Evolutionary conservation across 2,888 invertebrate species (phyloP).

Genomic region (Diloba caeruleocephala): DNA sequence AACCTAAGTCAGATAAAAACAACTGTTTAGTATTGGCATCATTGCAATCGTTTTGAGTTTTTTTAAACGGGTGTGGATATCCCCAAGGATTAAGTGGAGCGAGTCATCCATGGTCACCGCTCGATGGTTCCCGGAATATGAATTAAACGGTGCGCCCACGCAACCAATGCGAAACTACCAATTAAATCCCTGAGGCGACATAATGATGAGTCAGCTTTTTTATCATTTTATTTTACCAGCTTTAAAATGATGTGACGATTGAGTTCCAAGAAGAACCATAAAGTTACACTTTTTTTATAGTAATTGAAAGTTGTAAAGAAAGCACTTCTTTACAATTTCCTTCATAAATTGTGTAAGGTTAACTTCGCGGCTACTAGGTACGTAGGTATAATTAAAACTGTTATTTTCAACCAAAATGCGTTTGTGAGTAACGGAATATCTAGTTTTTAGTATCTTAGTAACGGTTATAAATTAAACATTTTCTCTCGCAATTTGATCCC

Average conservation of each 20-base stretch:
- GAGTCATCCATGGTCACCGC: conserved; percentile 61
- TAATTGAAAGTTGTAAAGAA: conserved; percentile 5
- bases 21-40: too few relatives aligned
- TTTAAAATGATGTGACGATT: conserved; percentile 15
- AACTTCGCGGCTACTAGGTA: conserved; percentile 5
- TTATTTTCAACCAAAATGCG: conserved; percentile 27
- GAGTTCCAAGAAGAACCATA: conserved; percentile 5
- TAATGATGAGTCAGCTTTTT: conserved; percentile 45
- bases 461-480: conserved; percentile 28
- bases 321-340: conserved; percentile 8
- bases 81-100: conserved; percentile 58
- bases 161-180: conserved; percentile 44
- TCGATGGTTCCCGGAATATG: conserved; percentile 73
- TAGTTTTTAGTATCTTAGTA: conserved; percentile 27
- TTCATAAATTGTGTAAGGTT: conserved; percentile 3
- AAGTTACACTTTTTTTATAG: neutral
- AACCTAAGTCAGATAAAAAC: too few relatives aligned
- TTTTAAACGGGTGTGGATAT: conserved; percentile 44
- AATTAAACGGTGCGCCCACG: conserved; percentile 62
- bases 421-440: conserved; percentile 29
- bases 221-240: conserved; percentile 20
- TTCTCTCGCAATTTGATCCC: conserved; percentile 22
- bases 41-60: neutral
- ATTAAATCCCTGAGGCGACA: conserved; percentile 41
- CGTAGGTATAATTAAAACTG: conserved; percentile 27